Base-by-base conservation (phyloP, 1,140 invertebrate species). In the Aphis gossypii region DNA sequence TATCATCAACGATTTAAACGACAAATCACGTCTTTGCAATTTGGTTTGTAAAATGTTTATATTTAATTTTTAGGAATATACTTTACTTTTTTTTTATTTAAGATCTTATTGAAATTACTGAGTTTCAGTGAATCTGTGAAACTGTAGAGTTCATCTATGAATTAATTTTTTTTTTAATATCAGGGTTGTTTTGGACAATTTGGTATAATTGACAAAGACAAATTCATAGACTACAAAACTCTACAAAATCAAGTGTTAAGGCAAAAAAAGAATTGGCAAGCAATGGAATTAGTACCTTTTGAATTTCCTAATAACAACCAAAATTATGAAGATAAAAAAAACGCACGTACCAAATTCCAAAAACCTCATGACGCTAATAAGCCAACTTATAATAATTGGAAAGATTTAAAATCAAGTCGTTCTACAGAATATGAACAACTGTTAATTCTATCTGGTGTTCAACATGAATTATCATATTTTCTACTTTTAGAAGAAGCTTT, bases 401-500 rank as follows among this genome's bases (percentile, higher is more conserved):
- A 54, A 83, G 92, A 93, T n/a, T 35, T 93, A 25, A 93, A 93
- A 54, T 18, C 44, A 7, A 93, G 56, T 86, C 44, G 30, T 93
- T 35, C 20, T 30, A 41, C 84, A 84, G 41, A 93, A 56, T 86
- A 41, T 54, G n/a, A 93, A 14, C 30, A 83, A 38, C 44, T 93
- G 25, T 41, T 84, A 86, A 54, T 93, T 30, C 4, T 89, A 35
- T 88, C 93, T 35, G 93, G 84, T 14, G n/a, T 25, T n/a, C 38
- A 76, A 46, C 41, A 48, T 35, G 18, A 93, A 38, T 41, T 68
- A 35, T 20, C 41, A 48, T 95, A 97, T 41, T 96, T 97, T 94
- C 95, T 98, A 5, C 96, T 96, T 48, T 96, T 97, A 92, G 97
- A 98, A 95, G 98, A 98, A 95, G 97, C 98, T 1, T 98, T 97